Percentiles rank a stretch among this genome's conserved stretches.
phyloP scores from a whole-genome alignment of 2,888 invertebrate genomes.

The Rhamphomyia laevipes region DNA sequence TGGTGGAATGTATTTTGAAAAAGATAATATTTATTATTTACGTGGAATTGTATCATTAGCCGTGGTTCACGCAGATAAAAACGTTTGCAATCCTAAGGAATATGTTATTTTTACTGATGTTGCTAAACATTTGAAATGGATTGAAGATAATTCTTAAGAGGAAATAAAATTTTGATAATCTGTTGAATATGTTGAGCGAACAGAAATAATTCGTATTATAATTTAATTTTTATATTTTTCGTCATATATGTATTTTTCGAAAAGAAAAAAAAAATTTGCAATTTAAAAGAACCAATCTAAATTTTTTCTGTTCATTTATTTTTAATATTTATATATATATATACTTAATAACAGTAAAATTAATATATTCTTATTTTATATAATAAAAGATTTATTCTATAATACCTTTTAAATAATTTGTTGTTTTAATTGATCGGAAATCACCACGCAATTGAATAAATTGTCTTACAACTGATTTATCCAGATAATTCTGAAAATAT shows the following conservation, averaged over 20 bases:
- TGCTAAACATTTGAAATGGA: constrained; percentile 28
- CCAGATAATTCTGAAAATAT: constrained; percentile 69
- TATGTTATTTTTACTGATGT: constrained; percentile 41
- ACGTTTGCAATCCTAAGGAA: constrained; percentile 37
- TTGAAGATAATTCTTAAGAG: constrained; percentile 13
- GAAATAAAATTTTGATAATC: neutral
- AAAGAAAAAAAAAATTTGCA: neutral
- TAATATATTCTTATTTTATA: neutral
- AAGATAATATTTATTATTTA: constrained; percentile 7
- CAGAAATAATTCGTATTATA: neutral
- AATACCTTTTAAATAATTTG: constrained; percentile 48
- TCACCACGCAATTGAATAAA: constrained; percentile 92
- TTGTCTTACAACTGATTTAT: constrained; percentile 76
- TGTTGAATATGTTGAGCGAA: too few relatives aligned
- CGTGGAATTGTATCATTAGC: constrained; percentile 16
- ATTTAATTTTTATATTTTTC: neutral
- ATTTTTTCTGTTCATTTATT: too few relatives aligned
- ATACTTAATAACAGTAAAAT: neutral
- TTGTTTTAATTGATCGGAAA: constrained; percentile 75
- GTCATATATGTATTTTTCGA: neutral
- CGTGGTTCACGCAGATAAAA: constrained; percentile 16
- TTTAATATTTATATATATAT: neutral
- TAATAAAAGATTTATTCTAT: constrained; percentile 27
- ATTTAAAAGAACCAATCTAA: neutral
- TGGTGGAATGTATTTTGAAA: constrained; percentile 36